Base-by-base conservation (phyloP, 2,888 invertebrate genomes). In the Zele albiditarsus region DNA sequence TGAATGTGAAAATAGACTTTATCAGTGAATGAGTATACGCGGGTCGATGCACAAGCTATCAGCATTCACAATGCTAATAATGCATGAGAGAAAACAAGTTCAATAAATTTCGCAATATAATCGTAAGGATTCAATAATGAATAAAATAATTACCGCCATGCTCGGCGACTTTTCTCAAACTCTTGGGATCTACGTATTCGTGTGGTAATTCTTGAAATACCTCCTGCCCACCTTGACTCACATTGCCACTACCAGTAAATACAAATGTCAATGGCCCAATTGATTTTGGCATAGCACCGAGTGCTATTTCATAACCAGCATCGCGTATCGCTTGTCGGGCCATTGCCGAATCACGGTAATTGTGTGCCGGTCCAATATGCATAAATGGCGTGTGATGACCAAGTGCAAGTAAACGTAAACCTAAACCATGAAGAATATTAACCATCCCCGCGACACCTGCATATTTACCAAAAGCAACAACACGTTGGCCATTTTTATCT, bases 331-430 rank as follows among this genome's bases (percentile, higher is more conserved):
- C 97, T 89, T 99, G 99, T 31, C 96, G 93, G 0, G 99, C 99
- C 97, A 98, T 98, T 83, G 97, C 97, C 0, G 97, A 98, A 89
- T 96, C 98, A 46, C 99, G 93, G 90, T 99, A 99, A 90, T 99
- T 99, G 87, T 99, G 99, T 0, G 99, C 98, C 4, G 98, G 97
- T 0, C 98, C 99, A 79, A 99, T 96, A 87, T 99, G 98, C 95
- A 99, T 98, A 86, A 99, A 99, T 0, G 99, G 99, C 0, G 99
- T 99, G 87, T 99, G 99, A 89, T 99, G 99, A 0, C 99, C 99
- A 28, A 99, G 91, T 0, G 99, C 99, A 72, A 99, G 90, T 2
- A 98, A 91, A 67, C 99, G 91, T 46, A 99, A 91, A 0, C 99
- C 99, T 62, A 99, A 91, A 0, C 99, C 99, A 86, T 99, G 99